Conservation (phyloP, 2,888 invertebrate species). For the Tryphoninae sp. region DNA sequence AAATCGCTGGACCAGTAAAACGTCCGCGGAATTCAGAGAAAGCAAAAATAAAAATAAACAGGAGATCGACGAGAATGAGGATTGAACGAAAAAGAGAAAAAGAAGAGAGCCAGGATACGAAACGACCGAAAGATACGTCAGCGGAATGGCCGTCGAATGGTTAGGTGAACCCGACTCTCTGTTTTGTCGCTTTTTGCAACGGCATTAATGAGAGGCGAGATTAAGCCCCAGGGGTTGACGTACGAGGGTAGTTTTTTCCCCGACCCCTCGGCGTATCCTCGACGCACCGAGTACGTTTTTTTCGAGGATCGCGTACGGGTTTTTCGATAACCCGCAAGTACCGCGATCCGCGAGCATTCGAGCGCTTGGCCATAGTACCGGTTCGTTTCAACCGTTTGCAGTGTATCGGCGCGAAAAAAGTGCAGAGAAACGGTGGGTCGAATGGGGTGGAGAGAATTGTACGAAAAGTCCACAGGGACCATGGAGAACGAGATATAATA, state of each 20-base stretch:
- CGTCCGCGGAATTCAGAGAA: background rate
- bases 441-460: constrained; percentile 57
- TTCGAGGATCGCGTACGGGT: constrained; percentile 45
- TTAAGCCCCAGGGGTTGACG: constrained; percentile 73
- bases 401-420: constrained; percentile 47
- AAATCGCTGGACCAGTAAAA: constrained; percentile 35
- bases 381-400: constrained; percentile 8
- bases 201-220: constrained; percentile 79
- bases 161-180: constrained; percentile 64
- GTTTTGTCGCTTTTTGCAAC: constrained; percentile 75
- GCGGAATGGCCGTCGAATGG: constrained; percentile 71
- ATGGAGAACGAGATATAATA: constrained; percentile 46
- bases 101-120: constrained; percentile 62
- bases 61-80: constrained; percentile 20
- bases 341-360: constrained; percentile 1
- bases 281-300: constrained; percentile 34
- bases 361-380: too few species aligned
- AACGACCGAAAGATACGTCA: constrained; percentile 72
- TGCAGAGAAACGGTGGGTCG: constrained; percentile 31
- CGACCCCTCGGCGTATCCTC: constrained; percentile 40
- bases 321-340: constrained; percentile 60
- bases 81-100: constrained; percentile 64
- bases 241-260: constrained; percentile 63
- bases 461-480: constrained; percentile 52
- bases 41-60: constrained; percentile 4